Conservation (phyloP, 1,140 invertebrate species). For the Zaprionus ornatus region DNA sequence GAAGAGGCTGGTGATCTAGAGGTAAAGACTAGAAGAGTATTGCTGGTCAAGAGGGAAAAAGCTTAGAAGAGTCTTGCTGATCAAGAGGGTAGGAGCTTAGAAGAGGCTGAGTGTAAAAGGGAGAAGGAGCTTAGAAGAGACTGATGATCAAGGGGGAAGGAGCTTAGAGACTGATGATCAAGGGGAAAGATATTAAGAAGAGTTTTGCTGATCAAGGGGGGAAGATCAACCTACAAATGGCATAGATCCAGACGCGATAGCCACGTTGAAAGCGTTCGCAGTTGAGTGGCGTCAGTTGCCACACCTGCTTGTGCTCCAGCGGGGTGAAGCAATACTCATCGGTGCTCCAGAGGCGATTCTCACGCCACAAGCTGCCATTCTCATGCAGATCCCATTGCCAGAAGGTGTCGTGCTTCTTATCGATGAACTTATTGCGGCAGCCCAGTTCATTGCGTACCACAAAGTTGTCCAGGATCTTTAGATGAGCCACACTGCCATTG, state of each 20-base stretch:
- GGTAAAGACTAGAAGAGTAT: too few relatives aligned
- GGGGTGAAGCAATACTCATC: conserved; percentile 77
- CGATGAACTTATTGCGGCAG: conserved; percentile 68
- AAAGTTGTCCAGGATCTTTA: conserved; percentile 59
- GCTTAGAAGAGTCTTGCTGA: too few relatives aligned
- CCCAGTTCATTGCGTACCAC: conserved; percentile 66
- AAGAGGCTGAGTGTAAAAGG: too few relatives aligned
- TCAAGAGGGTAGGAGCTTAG: too few relatives aligned
- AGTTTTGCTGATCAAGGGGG: too few relatives aligned
- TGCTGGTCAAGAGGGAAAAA: too few relatives aligned
- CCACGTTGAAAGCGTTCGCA: conserved; percentile 75
- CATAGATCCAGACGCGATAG: conserved; percentile 77
- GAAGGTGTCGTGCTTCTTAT: conserved; percentile 65
- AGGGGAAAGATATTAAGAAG: too few relatives aligned
- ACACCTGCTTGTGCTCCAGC: conserved; percentile 67
- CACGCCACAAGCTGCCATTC: conserved; percentile 52
- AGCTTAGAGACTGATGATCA: too few relatives aligned
- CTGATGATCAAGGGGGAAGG: too few relatives aligned
- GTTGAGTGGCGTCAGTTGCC: conserved; percentile 68
- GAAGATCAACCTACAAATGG: conserved; percentile 59
- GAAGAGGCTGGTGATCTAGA: too few relatives aligned
- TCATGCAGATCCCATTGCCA: conserved; percentile 70
- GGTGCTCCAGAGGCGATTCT: conserved; percentile 60
- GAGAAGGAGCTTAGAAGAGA: too few relatives aligned
- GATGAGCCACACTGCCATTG: conserved; percentile 48